Evolutionary conservation across 2,888 invertebrate genomes (phyloP).

Genomic region (Calameuta pallipes): DNA sequence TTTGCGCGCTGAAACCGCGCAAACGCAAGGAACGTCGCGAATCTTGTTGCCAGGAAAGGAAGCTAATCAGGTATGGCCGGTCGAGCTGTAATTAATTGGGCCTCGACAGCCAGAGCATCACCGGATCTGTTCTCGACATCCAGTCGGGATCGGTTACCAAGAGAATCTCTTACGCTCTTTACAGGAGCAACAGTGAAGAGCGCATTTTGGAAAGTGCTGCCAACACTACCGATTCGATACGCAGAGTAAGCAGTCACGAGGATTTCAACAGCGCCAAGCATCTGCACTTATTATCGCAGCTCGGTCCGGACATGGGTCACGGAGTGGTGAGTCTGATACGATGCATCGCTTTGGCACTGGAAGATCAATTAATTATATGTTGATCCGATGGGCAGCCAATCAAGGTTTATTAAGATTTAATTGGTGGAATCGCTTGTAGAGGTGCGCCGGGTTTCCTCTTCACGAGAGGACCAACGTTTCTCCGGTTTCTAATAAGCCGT

Average conservation of each 20-base stretch:
- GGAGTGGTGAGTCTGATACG: slow-evolving; percentile 56
- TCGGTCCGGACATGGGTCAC: slow-evolving; percentile 62
- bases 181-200: slow-evolving; percentile 62
- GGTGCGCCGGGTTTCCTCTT: slow-evolving; percentile 57
- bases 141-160: no score
- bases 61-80: slow-evolving; percentile 55
- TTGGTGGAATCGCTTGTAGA: slow-evolving; percentile 34
- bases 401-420: no score
- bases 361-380: no score
- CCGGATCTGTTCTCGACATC: no score
- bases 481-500: slow-evolving; percentile 53
- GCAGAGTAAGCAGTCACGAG: slow-evolving; percentile 75
- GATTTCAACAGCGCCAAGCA: slow-evolving; percentile 68
- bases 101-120: neutral
- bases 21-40: slow-evolving; percentile 74
- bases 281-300: slow-evolving; percentile 53
- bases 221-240: slow-evolving; percentile 57
- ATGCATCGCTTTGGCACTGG: neutral
- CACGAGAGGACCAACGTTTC: slow-evolving; percentile 63
- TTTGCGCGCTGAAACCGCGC: slow-evolving; percentile 71
- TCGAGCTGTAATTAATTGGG: slow-evolving; percentile 13
- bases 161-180: slow-evolving; percentile 10
- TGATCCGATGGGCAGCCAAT: no score
- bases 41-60: slow-evolving; percentile 67
- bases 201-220: slow-evolving; percentile 54